Conservation (phyloP, 1,140 invertebrate species). For the Metaphire vulgaris region DNA sequence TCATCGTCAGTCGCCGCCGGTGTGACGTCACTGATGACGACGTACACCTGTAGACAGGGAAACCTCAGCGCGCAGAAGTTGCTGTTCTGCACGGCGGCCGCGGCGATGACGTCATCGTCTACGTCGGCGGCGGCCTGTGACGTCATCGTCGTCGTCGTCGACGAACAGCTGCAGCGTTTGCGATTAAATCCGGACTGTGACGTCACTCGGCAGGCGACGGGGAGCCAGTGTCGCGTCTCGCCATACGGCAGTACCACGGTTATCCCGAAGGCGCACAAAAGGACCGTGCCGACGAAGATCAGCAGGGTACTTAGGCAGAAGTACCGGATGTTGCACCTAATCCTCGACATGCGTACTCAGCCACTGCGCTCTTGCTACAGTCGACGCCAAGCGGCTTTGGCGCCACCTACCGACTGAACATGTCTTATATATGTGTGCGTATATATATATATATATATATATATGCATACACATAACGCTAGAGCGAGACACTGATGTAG, state of each 20-base stretch:
- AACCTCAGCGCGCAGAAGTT: slow-evolving; percentile 2
- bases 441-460: no score
- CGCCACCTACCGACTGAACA: background rate
- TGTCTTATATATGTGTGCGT: no score
- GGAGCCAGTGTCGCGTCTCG: slow-evolving; percentile 11
- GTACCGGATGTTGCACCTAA: slow-evolving; percentile 16
- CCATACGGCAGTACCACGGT: slow-evolving; percentile 19
- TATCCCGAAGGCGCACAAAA: slow-evolving; percentile 17
- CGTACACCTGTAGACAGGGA: slow-evolving; percentile 22
- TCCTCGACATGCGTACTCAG: background rate
- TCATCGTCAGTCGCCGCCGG: no score
- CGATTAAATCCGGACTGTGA: background rate
- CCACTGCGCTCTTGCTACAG: no score
- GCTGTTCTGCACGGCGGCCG: no score
- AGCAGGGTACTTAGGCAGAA: slow-evolving; percentile 20
- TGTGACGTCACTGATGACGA: slow-evolving; percentile 7
- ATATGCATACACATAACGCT: no score
- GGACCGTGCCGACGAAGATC: slow-evolving; percentile 17
- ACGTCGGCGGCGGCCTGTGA: no score
- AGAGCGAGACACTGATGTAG: no score
- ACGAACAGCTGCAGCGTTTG: slow-evolving; percentile 6
- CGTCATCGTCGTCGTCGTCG: background rate
- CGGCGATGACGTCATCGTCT: background rate
- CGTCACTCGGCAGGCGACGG: slow-evolving; percentile 12
- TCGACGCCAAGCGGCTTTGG: background rate